These are phyloP conservation scores for Melipona bicolor DNA, from an alignment of 2,888 invertebrate genomes.

Conservation along the genomic window DNA sequence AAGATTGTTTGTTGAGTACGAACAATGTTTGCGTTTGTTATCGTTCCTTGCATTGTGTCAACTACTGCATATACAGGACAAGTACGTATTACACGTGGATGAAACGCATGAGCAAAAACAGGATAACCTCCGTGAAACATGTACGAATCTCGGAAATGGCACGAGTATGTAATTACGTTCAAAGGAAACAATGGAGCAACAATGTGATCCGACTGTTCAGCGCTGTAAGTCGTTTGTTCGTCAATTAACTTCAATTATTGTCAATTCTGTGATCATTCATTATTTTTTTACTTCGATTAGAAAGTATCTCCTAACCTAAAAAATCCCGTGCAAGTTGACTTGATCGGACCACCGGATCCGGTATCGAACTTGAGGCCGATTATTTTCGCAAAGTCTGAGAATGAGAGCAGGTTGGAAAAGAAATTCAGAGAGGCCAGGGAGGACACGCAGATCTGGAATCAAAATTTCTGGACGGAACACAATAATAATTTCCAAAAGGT, in stretches of 20 bases:
- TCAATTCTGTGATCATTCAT: neutral
- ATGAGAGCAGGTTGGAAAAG: slow-evolving; percentile 89
- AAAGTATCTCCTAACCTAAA: slow-evolving; percentile 50
- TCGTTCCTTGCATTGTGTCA: neutral
- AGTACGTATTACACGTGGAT: neutral
- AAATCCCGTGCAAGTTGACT: slow-evolving; percentile 39
- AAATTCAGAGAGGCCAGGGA: slow-evolving; percentile 87
- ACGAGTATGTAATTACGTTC: slow-evolving; percentile 20
- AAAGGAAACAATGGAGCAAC: slow-evolving; percentile 18
- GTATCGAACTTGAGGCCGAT: slow-evolving; percentile 92
- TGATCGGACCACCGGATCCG: slow-evolving; percentile 92
- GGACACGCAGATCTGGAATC: slow-evolving; percentile 93
- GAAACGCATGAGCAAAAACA: neutral
- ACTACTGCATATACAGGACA: neutral
- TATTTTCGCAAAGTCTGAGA: slow-evolving; percentile 87
- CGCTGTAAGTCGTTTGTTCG: slow-evolving; percentile 39
- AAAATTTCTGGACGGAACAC: slow-evolving; percentile 93
- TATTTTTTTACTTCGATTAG: slow-evolving; percentile 38
- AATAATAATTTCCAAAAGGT: slow-evolving; percentile 91
- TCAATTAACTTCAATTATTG: neutral
- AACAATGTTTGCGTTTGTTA: neutral
- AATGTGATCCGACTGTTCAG: slow-evolving; percentile 25
- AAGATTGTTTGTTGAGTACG: slow-evolving; percentile 62
- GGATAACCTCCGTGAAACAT: slow-evolving; percentile 19
- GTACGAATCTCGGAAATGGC: slow-evolving; percentile 35